Percentiles rank a stretch among this genome's conserved stretches.
phyloP scores from a whole-genome alignment of 1,140 invertebrate species.

The Euura lappo region DNA sequence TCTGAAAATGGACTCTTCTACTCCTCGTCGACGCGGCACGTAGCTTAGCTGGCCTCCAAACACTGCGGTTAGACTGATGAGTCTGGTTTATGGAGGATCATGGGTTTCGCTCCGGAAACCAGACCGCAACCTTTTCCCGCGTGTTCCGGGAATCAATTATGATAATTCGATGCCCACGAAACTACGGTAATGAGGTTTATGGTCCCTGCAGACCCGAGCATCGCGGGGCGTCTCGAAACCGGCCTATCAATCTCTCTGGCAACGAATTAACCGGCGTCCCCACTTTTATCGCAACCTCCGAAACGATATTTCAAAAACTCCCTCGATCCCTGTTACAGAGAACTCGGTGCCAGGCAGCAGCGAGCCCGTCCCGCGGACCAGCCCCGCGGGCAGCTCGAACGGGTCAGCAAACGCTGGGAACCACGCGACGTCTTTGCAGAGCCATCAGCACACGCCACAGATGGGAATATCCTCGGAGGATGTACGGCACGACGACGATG shows the following conservation, averaged over 20 bases:
- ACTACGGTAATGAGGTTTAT: slow-evolving; percentile 6
- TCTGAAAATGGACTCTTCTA: too few relatives aligned
- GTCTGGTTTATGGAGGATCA: background rate
- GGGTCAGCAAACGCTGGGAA: slow-evolving; percentile 32
- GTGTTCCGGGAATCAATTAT: slow-evolving; percentile 19
- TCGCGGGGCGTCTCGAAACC: background rate
- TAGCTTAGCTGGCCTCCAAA: background rate
- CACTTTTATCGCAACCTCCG: too few relatives aligned
- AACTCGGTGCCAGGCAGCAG: slow-evolving; percentile 41
- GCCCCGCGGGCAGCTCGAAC: slow-evolving; percentile 54
- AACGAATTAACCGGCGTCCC: background rate
- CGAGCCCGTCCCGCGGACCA: slow-evolving; percentile 53
- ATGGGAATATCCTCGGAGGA: slow-evolving; percentile 58
- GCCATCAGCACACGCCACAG: slow-evolving; percentile 7
- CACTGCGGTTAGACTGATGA: background rate
- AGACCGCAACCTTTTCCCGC: slow-evolving; percentile 36
- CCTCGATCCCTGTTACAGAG: slow-evolving; percentile 28
- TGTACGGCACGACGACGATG: slow-evolving; percentile 49
- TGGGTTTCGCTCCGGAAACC: slow-evolving; percentile 28
- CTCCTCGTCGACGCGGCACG: slow-evolving; percentile 13
- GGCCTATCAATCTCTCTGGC: background rate
- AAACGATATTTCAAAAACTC: too few relatives aligned
- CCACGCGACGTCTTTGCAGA: slow-evolving; percentile 22
- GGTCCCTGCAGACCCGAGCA: background rate
- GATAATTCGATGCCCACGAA: slow-evolving; percentile 6